phyloP scores from a whole-genome alignment of 2,113 vertebrate genomes.

The Fukomys damarensis region DNA sequence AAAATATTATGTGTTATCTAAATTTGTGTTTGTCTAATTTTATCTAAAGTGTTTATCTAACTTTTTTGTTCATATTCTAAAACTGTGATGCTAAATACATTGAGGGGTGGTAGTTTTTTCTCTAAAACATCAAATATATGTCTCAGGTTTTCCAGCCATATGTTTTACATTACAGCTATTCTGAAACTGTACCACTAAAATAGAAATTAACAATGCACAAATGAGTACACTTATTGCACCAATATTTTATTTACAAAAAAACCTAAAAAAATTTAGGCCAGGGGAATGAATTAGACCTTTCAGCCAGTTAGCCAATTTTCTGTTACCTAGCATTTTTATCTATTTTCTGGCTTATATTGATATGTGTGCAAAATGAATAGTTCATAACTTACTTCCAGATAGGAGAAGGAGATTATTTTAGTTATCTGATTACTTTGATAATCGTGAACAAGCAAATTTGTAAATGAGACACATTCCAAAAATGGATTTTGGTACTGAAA shows the following conservation, averaged over 20 bases:
- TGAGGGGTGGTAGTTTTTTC: not conserved
- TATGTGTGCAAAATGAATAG: not conserved
- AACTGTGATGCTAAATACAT: not conserved
- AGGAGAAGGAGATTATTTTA: not conserved
- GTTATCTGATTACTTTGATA: not conserved
- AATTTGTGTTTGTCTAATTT: not conserved
- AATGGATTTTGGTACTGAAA: not conserved
- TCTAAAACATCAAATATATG: not conserved
- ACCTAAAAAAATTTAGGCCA: too few species aligned
- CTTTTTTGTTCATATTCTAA: too few species aligned
- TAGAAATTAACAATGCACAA: not conserved
- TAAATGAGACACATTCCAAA: not conserved
- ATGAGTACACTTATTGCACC: not conserved
- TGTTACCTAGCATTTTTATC: accelerated
- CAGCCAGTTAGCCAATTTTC: not conserved
- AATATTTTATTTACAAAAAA: not conserved
- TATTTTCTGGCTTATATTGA: not conserved
- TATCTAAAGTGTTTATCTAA: too few species aligned
- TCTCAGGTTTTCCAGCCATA: not conserved
- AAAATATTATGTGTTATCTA: not conserved
- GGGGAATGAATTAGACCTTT: too few species aligned
- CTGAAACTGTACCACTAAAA: not conserved
- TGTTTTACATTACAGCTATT: not conserved
- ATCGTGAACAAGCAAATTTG: not conserved
- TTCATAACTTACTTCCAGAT: not conserved